A percentile compares a stretch with the other conserved stretches of the same genome.
Conservation (phyloP, 2,113 vertebrate species). For the Butastur rufipennis region DNA sequence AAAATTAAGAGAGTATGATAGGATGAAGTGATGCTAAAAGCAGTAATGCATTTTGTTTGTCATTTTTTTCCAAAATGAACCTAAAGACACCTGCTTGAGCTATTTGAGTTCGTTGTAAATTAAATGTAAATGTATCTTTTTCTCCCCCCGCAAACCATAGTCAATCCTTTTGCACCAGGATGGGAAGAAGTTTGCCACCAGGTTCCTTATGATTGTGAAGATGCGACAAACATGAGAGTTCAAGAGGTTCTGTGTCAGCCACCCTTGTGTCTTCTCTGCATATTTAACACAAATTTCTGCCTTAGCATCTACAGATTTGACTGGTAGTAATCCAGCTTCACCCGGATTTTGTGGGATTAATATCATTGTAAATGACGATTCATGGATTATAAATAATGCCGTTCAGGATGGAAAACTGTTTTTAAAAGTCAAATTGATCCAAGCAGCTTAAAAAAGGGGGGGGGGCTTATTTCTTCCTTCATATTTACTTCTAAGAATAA, state of each 20-base stretch:
- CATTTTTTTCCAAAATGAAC: neutral
- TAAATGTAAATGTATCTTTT: fast-evolving
- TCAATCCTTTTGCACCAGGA: constrained; percentile 66
- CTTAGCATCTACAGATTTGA: neutral
- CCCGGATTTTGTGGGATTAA: neutral
- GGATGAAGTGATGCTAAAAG: neutral
- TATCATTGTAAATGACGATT: neutral
- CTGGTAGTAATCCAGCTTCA: neutral
- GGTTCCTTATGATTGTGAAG: constrained; percentile 41
- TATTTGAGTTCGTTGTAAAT: neutral
- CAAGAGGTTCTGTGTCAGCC: constrained; percentile 62
- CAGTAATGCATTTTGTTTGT: neutral
- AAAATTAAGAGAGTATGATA: neutral
- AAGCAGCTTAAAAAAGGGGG: neutral
- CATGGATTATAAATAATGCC: neutral
- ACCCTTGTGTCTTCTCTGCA: neutral
- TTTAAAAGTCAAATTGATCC: neutral
- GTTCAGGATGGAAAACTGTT: neutral
- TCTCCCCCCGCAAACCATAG: neutral
- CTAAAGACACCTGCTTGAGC: neutral
- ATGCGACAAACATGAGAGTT: constrained; percentile 47
- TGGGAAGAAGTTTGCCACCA: constrained; percentile 59
- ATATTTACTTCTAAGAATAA: neutral
- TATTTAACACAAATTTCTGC: neutral
- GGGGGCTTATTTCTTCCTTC: neutral